phyloP scores from a whole-genome alignment of 2,113 vertebrate genomes.

The Lanius ludovicianus region DNA sequence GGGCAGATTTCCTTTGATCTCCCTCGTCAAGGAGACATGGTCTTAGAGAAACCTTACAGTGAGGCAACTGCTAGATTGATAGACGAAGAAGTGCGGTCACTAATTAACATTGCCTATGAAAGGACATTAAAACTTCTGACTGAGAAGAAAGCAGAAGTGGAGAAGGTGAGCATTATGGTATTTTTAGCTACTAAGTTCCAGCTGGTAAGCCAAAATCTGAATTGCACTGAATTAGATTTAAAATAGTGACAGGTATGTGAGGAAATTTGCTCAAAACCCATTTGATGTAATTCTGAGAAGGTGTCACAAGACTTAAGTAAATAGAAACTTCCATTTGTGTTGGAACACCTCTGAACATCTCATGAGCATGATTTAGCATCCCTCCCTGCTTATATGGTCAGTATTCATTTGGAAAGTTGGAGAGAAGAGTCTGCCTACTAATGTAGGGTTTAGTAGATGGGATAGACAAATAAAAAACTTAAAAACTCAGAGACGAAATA shows the following conservation, averaged over 20 bases:
- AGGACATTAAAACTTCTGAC: conserved; percentile 83
- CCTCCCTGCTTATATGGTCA: not conserved
- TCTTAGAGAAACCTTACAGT: conserved; percentile 96
- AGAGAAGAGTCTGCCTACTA: not conserved
- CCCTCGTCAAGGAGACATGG: conserved; percentile 93
- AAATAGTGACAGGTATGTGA: not conserved
- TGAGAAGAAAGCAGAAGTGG: conserved; percentile 87
- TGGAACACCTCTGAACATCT: not conserved
- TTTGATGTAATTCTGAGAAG: not conserved
- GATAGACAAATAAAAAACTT: not conserved
- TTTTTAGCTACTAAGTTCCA: not conserved
- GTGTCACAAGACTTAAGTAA: not conserved
- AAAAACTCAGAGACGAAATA: not conserved
- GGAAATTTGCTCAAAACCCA: not conserved
- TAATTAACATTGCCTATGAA: conserved; percentile 86
- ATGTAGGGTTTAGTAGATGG: not conserved
- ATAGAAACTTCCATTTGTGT: not conserved
- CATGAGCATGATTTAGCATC: not conserved
- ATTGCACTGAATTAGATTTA: not conserved
- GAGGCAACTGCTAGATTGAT: conserved; percentile 94
- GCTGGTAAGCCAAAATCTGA: not conserved
- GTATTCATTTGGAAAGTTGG: not conserved
- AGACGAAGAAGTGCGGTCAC: conserved; percentile 86
- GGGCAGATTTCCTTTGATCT: conserved; percentile 97
- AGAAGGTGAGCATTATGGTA: conserved; percentile 81